These are phyloP conservation scores for Drosophila sp. DNA, from an alignment of 1,140 invertebrate species.

Conservation along the genomic window DNA sequence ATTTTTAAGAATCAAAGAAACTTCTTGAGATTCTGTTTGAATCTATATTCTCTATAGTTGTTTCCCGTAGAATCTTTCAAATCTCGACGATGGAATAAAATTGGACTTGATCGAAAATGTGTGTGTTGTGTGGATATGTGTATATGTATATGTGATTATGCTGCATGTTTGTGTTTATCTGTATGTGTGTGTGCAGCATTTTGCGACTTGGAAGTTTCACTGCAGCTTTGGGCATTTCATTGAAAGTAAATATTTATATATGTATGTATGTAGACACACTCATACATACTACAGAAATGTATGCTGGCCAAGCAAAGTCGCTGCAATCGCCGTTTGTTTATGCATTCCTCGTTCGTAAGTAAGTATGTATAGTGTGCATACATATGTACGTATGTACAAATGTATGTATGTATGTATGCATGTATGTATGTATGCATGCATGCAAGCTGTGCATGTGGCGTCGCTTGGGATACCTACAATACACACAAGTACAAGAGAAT, in stretches of 20 bases:
- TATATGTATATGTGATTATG: conserved; percentile 4
- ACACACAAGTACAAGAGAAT: conserved; percentile 53
- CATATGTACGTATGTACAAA: conserved; percentile 12
- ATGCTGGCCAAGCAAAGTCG: conserved; percentile 9
- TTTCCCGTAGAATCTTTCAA: neutral
- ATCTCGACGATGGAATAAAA: neutral
- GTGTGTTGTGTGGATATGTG: conserved; percentile 7
- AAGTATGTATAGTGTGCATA: too few species aligned
- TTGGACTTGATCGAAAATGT: neutral
- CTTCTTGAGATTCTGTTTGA: neutral
- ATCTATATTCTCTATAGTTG: neutral
- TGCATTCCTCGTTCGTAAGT: conserved; percentile 18
- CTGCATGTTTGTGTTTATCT: neutral
- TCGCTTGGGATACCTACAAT: conserved; percentile 60
- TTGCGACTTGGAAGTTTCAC: conserved; percentile 44
- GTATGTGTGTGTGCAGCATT: conserved; percentile 5
- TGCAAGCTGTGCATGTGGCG: conserved; percentile 37
- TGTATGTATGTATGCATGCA: conserved; percentile 11
- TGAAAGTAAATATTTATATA: conserved; percentile 49
- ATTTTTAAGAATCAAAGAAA: too few species aligned
- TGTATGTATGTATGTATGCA: neutral
- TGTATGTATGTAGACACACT: conserved; percentile 13
- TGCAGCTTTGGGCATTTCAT: conserved; percentile 67
- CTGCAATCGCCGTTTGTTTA: conserved; percentile 23
- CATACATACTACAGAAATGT: conserved; percentile 5